Evolutionary conservation across 2,113 vertebrate genomes (phyloP), one percentile per base, ranked within the genome.

Genomic region (Panurus biarmicus): DNA sequence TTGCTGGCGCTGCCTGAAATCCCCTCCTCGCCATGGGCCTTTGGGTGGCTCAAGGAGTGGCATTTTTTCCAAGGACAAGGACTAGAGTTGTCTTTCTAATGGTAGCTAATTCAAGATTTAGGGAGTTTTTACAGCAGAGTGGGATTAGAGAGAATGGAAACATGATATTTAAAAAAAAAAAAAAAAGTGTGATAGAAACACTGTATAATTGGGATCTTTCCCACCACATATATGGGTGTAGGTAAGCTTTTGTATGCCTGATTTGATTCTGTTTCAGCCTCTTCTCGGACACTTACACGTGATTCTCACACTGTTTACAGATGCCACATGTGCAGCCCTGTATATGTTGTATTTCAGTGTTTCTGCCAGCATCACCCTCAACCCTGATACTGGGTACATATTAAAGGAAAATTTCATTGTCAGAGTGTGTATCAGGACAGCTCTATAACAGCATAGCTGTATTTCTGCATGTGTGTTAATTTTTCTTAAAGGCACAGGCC

Each of bases 1-100:
- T 57, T 33, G n/a, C 64, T 76, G 80, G 13, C 0, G 0, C 24
- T 36, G 33, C 24, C 72, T 25, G 45, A 76, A 70, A 80, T 56
- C 33, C 50, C 14, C 51, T 74, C 33, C 47, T 84, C 4, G 0
- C 29, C 0, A 0, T 9, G 19, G 28, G 26, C 35, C 8, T 53
- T 66, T 24, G 26, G 11, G 58, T 48, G 21, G 29, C 35, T 75
- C 2, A 1, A 64, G 23, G 20, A 73, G 15, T 42, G 26, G 23
- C 14, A 31, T 87, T 82, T 71, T 85, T 87, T 74, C 48, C 0
- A 2, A 51, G 28, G 31, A 14, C 14, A 29, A 45, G 33, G 17
- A 53, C 42, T 57, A 57, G 2, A 54, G 25, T 28, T 79, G 20
- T 66, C 12, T 13, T 70, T 93, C 85, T 80, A 70, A 67, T 33